Percentiles rank a stretch among this genome's conserved stretches.
Conservation (phyloP, 2,888 invertebrate genomes). For the Nephrocerus scutellatus region DNA sequence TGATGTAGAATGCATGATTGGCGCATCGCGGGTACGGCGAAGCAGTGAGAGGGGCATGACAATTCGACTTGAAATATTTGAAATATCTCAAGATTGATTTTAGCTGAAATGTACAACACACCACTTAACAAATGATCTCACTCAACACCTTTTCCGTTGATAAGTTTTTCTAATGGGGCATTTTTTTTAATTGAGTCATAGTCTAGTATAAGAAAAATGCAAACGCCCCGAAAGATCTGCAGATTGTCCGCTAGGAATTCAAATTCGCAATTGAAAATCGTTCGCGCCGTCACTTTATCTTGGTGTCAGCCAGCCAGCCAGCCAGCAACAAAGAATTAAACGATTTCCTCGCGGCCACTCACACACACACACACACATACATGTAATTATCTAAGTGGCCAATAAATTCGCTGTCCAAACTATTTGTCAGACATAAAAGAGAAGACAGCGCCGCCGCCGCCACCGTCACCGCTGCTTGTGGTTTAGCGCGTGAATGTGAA, state of each 20-base stretch:
- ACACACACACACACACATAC: not conserved
- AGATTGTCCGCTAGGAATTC: too few relatives aligned
- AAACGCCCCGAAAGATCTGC: too few relatives aligned
- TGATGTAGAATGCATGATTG: too few relatives aligned
- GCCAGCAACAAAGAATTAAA: slow-evolving; percentile 21
- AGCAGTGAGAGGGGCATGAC: too few relatives aligned
- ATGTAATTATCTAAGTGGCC: slow-evolving; percentile 45
- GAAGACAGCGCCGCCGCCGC: not conserved
- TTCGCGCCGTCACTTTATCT: not conserved
- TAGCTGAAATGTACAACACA: too few relatives aligned
- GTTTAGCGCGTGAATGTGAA: not conserved
- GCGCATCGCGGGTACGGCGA: too few relatives aligned
- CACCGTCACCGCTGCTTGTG: too few relatives aligned
- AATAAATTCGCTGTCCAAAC: slow-evolving; percentile 48
- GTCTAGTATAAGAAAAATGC: too few relatives aligned
- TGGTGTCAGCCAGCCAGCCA: slow-evolving; percentile 6
- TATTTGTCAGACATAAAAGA: slow-evolving; percentile 37
- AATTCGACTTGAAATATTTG: too few relatives aligned
- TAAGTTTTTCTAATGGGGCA: not conserved
- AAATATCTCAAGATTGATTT: slow-evolving; percentile 1
- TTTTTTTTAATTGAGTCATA: not conserved
- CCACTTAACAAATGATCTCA: slow-evolving; percentile 17
- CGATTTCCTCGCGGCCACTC: slow-evolving; percentile 1
- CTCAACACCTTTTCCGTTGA: slow-evolving; percentile 15
- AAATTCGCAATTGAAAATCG: too few relatives aligned